Percentiles rank a stretch among this genome's conserved stretches.
Evolutionary conservation across 1,140 invertebrate species (phyloP).

Genomic region (Bombyx mori): ASM3026992v2 NC_085118.1:4419001-4419500

Average conservation of each 20-base stretch:
- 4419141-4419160: conserved; percentile 14
- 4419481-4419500: conserved; percentile 1
- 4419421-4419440: conserved; percentile 8
- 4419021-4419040: conserved; percentile 12
- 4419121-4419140: conserved; percentile 27
- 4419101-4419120: conserved; percentile 20
- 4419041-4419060: conserved; percentile 19
- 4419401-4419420: conserved; percentile 11
- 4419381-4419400: conserved; percentile 8
- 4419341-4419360: conserved; percentile 12
- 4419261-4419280: conserved; percentile 22
- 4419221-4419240: conserved; percentile 16
- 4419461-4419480: conserved; percentile 1
- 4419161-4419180: conserved; percentile 19
- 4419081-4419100: conserved; percentile 18
- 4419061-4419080: conserved; percentile 25
- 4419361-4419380: conserved; percentile 10
- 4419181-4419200: conserved; percentile 12
- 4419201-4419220: conserved; percentile 8
- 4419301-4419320: conserved; percentile 9
- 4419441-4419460: conserved; percentile 7
- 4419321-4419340: conserved; percentile 18
- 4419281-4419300: conserved; percentile 18
- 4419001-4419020: conserved; percentile 4
- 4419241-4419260: conserved; percentile 18